A percentile compares a stretch with the other conserved stretches of the same genome.
These are phyloP conservation scores for Sebastiscus albofasciatus DNA, from an alignment of 2,797 vertebrate genomes.

Conservation along the genomic window DNA sequence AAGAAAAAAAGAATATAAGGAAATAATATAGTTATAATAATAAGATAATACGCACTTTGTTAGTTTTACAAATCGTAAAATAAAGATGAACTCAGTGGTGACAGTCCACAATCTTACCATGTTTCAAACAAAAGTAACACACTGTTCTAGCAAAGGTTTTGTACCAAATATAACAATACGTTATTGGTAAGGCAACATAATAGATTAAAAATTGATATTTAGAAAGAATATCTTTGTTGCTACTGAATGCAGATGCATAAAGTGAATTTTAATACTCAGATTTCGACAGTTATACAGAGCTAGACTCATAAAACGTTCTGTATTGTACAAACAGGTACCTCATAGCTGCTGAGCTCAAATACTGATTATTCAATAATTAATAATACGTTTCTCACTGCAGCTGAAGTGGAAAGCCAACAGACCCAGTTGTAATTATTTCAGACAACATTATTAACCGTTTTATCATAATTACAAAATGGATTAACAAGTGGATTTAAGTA, in stretches of 20 bases:
- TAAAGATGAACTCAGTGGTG: neutral
- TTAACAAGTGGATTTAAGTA: neutral
- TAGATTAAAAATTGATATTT: neutral
- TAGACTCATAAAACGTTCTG: neutral
- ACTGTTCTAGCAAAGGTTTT: neutral
- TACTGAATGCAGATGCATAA: neutral
- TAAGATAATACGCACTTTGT: neutral
- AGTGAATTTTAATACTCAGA: neutral
- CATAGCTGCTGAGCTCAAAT: neutral
- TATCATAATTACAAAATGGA: neutral
- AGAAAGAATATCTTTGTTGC: neutral
- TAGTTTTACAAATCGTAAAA: neutral
- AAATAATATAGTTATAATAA: too few species aligned
- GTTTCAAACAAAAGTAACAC: neutral
- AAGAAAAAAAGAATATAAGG: too few species aligned
- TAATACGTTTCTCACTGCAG: neutral
- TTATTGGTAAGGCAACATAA: neutral
- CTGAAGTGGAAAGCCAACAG: neutral
- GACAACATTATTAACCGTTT: neutral
- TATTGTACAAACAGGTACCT: neutral
- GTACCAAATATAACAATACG: neutral
- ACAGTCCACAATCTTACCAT: neutral
- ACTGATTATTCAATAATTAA: neutral
- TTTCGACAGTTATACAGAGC: neutral
- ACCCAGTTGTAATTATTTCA: neutral